Evolutionary conservation across 2,888 invertebrate species (phyloP).

Genomic region (Hirtodrosophila duncani): DNA sequence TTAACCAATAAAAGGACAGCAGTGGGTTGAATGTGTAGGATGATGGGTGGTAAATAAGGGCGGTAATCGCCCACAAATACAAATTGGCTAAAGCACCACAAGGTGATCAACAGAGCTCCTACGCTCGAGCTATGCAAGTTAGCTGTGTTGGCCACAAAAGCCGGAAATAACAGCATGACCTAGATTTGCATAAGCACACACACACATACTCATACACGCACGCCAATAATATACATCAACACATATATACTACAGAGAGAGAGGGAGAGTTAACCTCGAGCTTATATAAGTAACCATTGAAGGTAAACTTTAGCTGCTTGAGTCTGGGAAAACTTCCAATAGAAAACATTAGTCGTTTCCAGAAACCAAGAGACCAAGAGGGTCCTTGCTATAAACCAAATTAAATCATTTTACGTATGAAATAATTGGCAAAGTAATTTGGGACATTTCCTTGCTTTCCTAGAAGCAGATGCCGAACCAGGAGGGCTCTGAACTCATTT

Average conservation of each 20-base stretch:
- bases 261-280: slow-evolving; percentile 8
- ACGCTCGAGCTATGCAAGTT: slow-evolving; percentile 1
- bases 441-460: too few relatives aligned
- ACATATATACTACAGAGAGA: neutral
- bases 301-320: slow-evolving; percentile 11
- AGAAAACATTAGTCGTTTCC: slow-evolving; percentile 28
- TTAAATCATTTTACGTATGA: too few relatives aligned
- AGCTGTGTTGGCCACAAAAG: slow-evolving; percentile 51
- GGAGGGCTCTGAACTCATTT: too few relatives aligned
- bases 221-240: neutral
- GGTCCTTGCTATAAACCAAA: too few relatives aligned
- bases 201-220: slow-evolving; percentile 1
- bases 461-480: too few relatives aligned
- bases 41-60: neutral
- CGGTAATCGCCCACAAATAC: slow-evolving; percentile 37
- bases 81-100: slow-evolving; percentile 54
- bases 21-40: neutral
- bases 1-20: neutral
- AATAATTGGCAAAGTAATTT: too few relatives aligned
- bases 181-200: slow-evolving; percentile 41
- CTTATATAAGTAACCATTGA: slow-evolving; percentile 30
- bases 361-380: too few relatives aligned
- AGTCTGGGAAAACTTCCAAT: slow-evolving; percentile 23
- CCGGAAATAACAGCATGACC: slow-evolving; percentile 68
- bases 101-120: slow-evolving; percentile 45